phyloP scores from a whole-genome alignment of 2,797 vertebrate genomes.

The Siniperca scherzeri region DNA sequence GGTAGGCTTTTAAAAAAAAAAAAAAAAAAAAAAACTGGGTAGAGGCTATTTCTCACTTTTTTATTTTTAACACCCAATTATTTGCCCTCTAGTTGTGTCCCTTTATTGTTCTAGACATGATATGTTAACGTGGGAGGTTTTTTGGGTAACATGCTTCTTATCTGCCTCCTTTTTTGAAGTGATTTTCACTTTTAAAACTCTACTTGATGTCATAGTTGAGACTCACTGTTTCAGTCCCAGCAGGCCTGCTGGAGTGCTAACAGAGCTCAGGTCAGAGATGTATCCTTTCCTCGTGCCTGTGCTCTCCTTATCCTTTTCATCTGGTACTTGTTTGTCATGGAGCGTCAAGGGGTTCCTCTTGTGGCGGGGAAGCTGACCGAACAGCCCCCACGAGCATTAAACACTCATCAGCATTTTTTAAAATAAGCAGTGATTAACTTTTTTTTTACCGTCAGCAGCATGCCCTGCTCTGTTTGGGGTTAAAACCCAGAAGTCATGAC shows the following conservation, averaged over 20 bases:
- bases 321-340: slow-evolving; percentile 77
- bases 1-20: slow-evolving; percentile 28
- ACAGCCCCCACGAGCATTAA: slow-evolving; percentile 29
- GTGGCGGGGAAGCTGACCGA: slow-evolving; percentile 41
- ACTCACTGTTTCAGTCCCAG: slow-evolving; percentile 31
- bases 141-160: not conserved
- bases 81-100: slow-evolving; percentile 17
- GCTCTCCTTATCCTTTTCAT: slow-evolving; percentile 60
- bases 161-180: slow-evolving; percentile 1
- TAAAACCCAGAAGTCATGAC: slow-evolving; percentile 51
- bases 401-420: slow-evolving; percentile 35
- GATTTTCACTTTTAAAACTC: slow-evolving; percentile 34
- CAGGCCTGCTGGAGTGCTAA: slow-evolving; percentile 36
- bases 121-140: not conserved
- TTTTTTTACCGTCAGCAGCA: slow-evolving; percentile 12
- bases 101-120: not conserved
- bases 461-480: slow-evolving; percentile 45
- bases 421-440: slow-evolving; percentile 18
- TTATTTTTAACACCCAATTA: slow-evolving; percentile 4
- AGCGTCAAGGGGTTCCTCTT: slow-evolving; percentile 57
- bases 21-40: not conserved
- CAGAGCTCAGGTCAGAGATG: slow-evolving; percentile 47
- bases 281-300: slow-evolving; percentile 6
- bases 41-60: slow-evolving; percentile 22
- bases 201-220: slow-evolving; percentile 23